These are phyloP conservation scores for Scartelaos histophorus DNA, from an alignment of 2,113 vertebrate species.

Conservation along the genomic window DNA sequence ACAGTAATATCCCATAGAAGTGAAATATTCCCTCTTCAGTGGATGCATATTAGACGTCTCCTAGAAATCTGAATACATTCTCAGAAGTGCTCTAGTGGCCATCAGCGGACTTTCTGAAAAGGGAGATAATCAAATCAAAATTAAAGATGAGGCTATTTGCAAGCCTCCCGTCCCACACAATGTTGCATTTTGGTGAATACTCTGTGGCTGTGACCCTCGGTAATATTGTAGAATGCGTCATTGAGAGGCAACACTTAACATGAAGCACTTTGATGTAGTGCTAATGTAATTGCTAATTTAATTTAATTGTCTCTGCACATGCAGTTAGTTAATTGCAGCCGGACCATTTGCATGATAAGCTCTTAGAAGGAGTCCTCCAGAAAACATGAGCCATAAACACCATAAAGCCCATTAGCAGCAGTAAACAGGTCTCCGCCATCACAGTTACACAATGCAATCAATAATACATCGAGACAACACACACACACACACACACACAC, in stretches of 20 bases:
- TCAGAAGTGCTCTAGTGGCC: not conserved
- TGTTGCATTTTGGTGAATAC: conserved; percentile 40
- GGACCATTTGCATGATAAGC: conserved; percentile 61
- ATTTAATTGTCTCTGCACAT: conserved; percentile 64
- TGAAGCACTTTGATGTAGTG: conserved; percentile 61
- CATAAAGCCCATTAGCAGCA: conserved; percentile 57
- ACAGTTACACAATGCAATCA: conserved; percentile 38
- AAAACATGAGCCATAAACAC: conserved; percentile 59
- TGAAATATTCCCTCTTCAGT: not conserved
- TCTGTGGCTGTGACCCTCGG: conserved; percentile 53
- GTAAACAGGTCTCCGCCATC: conserved; percentile 55
- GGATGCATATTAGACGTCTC: not conserved
- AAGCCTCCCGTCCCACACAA: conserved; percentile 26
- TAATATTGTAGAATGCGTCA: conserved; percentile 47
- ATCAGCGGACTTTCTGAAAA: not conserved
- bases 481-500: too few species aligned
- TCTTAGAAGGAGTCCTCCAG: conserved; percentile 19
- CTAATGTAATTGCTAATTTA: conserved; percentile 68
- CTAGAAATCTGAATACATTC: not conserved
- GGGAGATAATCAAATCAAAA: conserved; percentile 31
- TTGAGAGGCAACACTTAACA: conserved; percentile 61
- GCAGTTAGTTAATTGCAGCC: conserved; percentile 64
- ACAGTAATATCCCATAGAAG: too few species aligned
- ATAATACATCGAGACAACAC: conserved; percentile 17
- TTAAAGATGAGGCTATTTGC: conserved; percentile 42